Base-by-base conservation (phyloP, 2,888 invertebrate genomes). In the Synanthedon formicaeformis region DNA sequence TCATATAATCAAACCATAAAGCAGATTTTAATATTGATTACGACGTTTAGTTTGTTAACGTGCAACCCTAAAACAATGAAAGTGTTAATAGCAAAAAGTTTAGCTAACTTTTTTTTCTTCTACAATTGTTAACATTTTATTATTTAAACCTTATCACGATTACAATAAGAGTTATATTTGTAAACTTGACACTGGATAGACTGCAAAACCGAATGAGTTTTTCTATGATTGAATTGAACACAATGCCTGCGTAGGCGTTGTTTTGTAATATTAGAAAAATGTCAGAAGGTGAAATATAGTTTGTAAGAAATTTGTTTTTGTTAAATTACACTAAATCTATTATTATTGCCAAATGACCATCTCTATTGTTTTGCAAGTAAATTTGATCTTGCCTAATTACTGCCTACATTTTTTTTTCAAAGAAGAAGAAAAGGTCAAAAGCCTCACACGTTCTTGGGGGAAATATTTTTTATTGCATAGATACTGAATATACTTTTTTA, bases 201-300 rank as follows among this genome's bases (percentile, higher is more conserved):
- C 41, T 45, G 27, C 10, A 34, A 16, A 51, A 34, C 13, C 13
- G 50, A 45, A 10, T 52, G 34, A 40, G 18, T 41, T 48, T 50
- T 54, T 50, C 59, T 62, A 56, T 64, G 65, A 64, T 65, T 59
- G 63, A 67, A 63, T 53, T 54, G 62, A 64, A 70, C 56, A 79
- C 79, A 80, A 80, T 78, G 64, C 65, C 12, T 56, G 67, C 63
- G 81, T 81, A 60, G 81, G 81, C 63, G 78, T 64, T 58, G 60
- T 68, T 72, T 69, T 68, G 75, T 75, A 76, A 75, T 68, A 62
- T 67, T 64, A 63, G 62, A 72, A 77, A 80, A 80, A 78, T 75
- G 69, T 66, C 75, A 74, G 67, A 61, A 57, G 63, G 60, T 65
- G 67, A 64, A 63, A 57, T 58, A 60, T 58, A 57, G 58, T 61